Evolutionary conservation across 2,888 invertebrate genomes (phyloP).

Genomic region (Amphipyra tragopoginis): DNA sequence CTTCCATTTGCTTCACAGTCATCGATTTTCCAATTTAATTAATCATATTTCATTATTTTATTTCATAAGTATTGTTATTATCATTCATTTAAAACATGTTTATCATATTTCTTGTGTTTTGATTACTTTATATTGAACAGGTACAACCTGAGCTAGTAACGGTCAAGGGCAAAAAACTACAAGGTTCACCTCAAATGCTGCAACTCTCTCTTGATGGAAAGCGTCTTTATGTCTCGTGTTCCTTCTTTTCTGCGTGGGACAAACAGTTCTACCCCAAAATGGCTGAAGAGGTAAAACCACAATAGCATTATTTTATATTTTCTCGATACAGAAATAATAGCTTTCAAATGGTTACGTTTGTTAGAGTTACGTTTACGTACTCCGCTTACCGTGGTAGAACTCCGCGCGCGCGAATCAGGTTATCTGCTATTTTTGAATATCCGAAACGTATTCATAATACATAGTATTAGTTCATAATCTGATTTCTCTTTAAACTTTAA

Average conservation of each 20-base stretch:
- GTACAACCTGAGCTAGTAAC: slow-evolving; percentile 91
- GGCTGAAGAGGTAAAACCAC: slow-evolving; percentile 89
- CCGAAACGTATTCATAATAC: too few relatives aligned
- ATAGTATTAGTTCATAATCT: too few relatives aligned
- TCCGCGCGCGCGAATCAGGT: too few relatives aligned
- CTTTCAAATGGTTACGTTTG: too few relatives aligned
- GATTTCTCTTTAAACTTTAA: too few relatives aligned
- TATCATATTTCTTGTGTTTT: background rate
- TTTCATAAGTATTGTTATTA: slow-evolving; percentile 10
- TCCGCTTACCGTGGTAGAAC: too few relatives aligned
- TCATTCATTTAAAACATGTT: background rate
- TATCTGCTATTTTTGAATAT: too few relatives aligned
- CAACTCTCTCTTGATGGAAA: slow-evolving; percentile 98
- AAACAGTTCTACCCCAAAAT: slow-evolving; percentile 97
- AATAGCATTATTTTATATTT: background rate
- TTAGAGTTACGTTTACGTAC: too few relatives aligned
- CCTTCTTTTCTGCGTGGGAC: slow-evolving; percentile 98
- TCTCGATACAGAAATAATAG: too few relatives aligned
- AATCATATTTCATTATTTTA: slow-evolving; percentile 18
- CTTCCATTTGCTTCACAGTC: slow-evolving; percentile 58
- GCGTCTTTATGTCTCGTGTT: slow-evolving; percentile 97
- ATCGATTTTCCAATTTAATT: slow-evolving; percentile 31
- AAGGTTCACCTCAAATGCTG: slow-evolving; percentile 98
- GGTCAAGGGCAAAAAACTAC: slow-evolving; percentile 94
- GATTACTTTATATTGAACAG: slow-evolving; percentile 55